Evolutionary conservation across 2,113 vertebrate genomes (phyloP).

Genomic region (Physeter macrocephalus): DNA sequence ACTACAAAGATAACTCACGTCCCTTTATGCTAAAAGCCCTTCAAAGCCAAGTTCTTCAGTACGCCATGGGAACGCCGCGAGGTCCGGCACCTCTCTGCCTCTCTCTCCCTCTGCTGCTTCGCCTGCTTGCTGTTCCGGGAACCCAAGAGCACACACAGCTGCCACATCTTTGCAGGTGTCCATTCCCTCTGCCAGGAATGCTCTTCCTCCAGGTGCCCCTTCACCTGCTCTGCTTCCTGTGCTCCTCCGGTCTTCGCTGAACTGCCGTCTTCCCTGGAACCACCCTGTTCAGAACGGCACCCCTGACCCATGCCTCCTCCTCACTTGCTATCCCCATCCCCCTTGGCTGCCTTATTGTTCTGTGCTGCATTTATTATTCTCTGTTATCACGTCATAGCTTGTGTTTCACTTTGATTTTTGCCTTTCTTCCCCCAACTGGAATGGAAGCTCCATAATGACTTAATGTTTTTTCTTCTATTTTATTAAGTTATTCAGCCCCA

Average conservation of each 20-base stretch:
- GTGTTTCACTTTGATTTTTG: neutral
- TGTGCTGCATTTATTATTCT: neutral
- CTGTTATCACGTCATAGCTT: neutral
- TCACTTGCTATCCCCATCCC: neutral
- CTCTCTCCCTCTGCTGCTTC: neutral
- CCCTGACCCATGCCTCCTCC: neutral
- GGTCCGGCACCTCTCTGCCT: neutral
- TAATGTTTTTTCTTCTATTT: neutral
- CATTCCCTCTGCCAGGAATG: neutral
- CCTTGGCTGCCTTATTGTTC: neutral
- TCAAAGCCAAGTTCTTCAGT: neutral
- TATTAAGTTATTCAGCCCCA: neutral
- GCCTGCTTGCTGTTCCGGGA: neutral
- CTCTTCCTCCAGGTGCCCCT: neutral
- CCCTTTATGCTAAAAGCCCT: neutral
- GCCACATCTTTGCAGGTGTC: neutral
- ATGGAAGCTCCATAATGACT: neutral
- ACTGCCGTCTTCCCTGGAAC: neutral
- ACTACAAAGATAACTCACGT: neutral
- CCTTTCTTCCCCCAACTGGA: neutral
- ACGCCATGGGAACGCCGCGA: neutral
- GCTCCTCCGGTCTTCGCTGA: neutral
- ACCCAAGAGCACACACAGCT: neutral
- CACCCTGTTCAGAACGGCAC: neutral
- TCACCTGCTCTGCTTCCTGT: neutral